Conservation (phyloP, 2,888 invertebrate species). For the Drosophila tanythrix region DNA sequence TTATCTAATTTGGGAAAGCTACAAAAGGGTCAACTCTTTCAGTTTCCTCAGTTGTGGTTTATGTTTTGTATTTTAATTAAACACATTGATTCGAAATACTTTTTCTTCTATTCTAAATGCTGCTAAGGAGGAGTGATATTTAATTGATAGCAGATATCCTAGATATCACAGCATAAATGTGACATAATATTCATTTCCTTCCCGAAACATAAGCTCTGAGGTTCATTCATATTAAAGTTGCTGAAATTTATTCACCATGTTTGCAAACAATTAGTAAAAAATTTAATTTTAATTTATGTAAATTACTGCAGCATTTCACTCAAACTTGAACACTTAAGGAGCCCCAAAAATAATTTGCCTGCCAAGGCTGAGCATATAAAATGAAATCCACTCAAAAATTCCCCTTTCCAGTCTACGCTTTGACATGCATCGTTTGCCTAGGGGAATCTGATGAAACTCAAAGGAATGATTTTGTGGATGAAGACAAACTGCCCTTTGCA, state of each 20-base stretch:
- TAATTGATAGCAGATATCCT: not conserved
- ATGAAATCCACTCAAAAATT: constrained; percentile 28
- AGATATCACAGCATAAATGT: not conserved
- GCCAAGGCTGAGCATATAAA: constrained; percentile 15
- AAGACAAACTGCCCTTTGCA: constrained; percentile 42
- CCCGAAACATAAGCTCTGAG: not conserved
- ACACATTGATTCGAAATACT: not conserved
- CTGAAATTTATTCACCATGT: not conserved
- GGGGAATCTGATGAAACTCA: constrained; percentile 17
- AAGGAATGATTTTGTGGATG: constrained; percentile 33
- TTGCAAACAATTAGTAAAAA: constrained; percentile 26
- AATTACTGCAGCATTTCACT: constrained; percentile 32
- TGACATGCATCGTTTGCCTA: constrained; percentile 46
- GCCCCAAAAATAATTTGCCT: constrained; percentile 13
- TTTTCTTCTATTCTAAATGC: not conserved
- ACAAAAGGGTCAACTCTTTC: not conserved
- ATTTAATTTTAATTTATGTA: constrained; percentile 40
- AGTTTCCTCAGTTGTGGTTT: not conserved
- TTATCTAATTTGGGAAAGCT: not conserved
- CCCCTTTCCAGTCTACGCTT: constrained; percentile 12
- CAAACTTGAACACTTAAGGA: constrained; percentile 19
- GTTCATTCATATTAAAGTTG: not conserved
- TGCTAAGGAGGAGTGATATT: not conserved
- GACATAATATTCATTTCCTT: not conserved
- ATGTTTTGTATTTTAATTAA: not conserved